These are phyloP conservation scores for Plutella xylostella DNA, from an alignment of 2,888 invertebrate genomes.

Conservation along the genomic window DNA sequence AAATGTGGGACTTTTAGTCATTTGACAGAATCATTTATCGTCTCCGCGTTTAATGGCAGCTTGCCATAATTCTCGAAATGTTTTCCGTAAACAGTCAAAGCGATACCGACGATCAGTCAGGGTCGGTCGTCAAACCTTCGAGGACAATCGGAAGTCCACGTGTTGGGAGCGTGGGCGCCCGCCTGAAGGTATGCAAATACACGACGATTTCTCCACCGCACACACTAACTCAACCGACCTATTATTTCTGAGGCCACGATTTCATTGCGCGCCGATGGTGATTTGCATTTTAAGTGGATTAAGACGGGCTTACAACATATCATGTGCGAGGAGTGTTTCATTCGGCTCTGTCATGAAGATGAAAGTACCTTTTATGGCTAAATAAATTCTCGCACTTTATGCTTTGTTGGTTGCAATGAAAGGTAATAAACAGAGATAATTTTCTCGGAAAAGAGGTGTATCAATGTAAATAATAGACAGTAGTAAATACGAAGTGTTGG, in stretches of 20 bases:
- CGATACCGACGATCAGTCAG: slow-evolving; percentile 1
- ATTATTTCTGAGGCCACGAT: slow-evolving; percentile 31
- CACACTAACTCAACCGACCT: slow-evolving; percentile 6
- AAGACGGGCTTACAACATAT: slow-evolving; percentile 28
- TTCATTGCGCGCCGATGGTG: slow-evolving; percentile 32
- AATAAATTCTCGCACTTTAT: no score
- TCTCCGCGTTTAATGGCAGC: not conserved
- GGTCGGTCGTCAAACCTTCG: slow-evolving; percentile 24
- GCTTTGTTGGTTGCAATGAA: no score
- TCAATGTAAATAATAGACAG: not conserved
- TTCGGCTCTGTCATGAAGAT: slow-evolving; percentile 8
- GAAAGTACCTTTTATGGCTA: no score
- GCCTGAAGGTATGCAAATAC: slow-evolving; percentile 8
- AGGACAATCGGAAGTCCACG: slow-evolving; percentile 30
- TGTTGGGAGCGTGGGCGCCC: slow-evolving; percentile 17
- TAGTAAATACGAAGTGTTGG: not conserved
- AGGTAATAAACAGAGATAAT: slow-evolving; percentile 8
- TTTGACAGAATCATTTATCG: no score
- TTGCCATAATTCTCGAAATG: not conserved
- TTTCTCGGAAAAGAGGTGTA: slow-evolving; percentile 4
- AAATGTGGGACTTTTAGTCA: no score
- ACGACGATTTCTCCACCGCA: slow-evolving; percentile 6
- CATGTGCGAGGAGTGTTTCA: slow-evolving; percentile 22
- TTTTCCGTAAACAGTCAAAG: slow-evolving; percentile 3
- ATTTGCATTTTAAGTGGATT: slow-evolving; percentile 45